Percentiles rank a stretch among this genome's conserved stretches.
These are phyloP conservation scores for Zoanthus solanderi DNA, from an alignment of 92 coral and sea anemone species.

Conservation along the genomic window DNA sequence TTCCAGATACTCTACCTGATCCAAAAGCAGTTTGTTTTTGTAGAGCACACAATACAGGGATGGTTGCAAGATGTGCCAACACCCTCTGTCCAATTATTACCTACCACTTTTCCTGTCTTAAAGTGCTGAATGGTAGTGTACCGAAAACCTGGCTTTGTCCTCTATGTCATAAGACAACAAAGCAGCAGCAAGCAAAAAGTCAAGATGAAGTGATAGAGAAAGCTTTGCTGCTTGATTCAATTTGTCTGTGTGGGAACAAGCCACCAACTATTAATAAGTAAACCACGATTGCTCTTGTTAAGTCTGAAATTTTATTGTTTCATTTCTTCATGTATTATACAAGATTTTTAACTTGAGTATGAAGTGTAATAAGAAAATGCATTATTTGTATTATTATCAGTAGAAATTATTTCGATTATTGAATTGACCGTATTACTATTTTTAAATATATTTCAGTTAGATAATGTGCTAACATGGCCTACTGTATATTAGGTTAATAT, in stretches of 20 bases:
- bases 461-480: slow-evolving; percentile 13
- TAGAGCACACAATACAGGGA: slow-evolving; percentile 18
- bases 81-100: slow-evolving; percentile 34
- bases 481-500: slow-evolving; percentile 14
- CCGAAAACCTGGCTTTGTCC: slow-evolving; percentile 59
- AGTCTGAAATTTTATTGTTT: too few species aligned
- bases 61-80: slow-evolving; percentile 51
- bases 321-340: background rate
- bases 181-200: slow-evolving; percentile 32
- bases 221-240: slow-evolving; percentile 47
- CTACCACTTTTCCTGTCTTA: slow-evolving; percentile 58
- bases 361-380: slow-evolving; percentile 8
- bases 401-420: slow-evolving; percentile 1
- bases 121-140: slow-evolving; percentile 33
- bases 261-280: slow-evolving; percentile 10
- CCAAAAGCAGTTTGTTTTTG: slow-evolving; percentile 52
- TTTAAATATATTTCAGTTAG: slow-evolving; percentile 9
- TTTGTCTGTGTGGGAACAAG: slow-evolving; percentile 57
- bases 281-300: too few species aligned
- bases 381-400: too few species aligned
- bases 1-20: slow-evolving; percentile 2
- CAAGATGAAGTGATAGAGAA: slow-evolving; percentile 30
- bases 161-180: slow-evolving; percentile 56
- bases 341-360: slow-evolving; percentile 17
- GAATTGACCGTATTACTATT: slow-evolving; percentile 5